Base-by-base conservation (phyloP, 1,140 invertebrate species). In the Drosophila repleta region DNA sequence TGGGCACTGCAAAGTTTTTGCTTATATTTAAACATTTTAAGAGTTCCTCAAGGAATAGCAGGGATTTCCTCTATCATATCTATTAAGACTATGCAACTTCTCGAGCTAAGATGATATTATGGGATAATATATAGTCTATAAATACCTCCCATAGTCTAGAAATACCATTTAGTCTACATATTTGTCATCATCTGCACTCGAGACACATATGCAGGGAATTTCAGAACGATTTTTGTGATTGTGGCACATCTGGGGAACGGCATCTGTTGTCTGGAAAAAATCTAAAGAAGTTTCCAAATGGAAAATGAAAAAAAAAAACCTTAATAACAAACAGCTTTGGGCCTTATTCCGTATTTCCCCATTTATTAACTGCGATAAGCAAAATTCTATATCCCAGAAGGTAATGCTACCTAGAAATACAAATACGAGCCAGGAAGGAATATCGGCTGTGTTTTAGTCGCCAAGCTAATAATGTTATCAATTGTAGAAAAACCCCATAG, bases 401-500 rank as follows among this genome's bases (percentile, higher is more conserved):
- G 11, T 15, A 26, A 20, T 56, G 45, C 20, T 55, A 63, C 43
- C 39, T 26, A 49, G 39, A 41, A 39, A 62, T 35, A 43, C 21
- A 6, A 29, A 39, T 20, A 18, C 29, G 29, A 29, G 29, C n/a
- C n/a, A n/a, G n/a, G n/a, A 8, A 8, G 10, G 32, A 32, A 10
- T 35, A 13, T 20, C n/a, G 35, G 4, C 41, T 58, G 49, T 17
- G 39, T 17, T 43, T 43, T 60, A 49, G 60, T 68, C 57, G 58
- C 26, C 13, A 68, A 32, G 24, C 39, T 57, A 15, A 43, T 15
- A 6, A 24, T n/a, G 64, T 82, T 82, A 82, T 82, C 79, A 83
- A 20, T 18, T 2, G 20, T 18, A 69, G 71, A 79, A 85, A 85
- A 88, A 77, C 70, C 82, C 70, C 74, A 79, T 77, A 67, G 77